phyloP scores from a whole-genome alignment of 53 echinoderm and acorn worm genomes.

The Hippasteria phrygiana region DNA sequence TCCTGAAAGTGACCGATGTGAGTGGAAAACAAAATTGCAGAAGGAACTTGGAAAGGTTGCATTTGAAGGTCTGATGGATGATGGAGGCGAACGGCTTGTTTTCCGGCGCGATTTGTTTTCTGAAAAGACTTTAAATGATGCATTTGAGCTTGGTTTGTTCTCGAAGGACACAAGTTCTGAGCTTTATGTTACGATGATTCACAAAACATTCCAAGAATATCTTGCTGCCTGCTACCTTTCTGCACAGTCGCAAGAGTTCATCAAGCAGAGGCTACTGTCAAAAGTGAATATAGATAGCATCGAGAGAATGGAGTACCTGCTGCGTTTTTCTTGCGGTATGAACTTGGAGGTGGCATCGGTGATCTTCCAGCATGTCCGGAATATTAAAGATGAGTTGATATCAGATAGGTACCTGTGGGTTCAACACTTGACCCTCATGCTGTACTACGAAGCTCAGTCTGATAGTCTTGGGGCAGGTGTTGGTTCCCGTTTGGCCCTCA shows the following conservation, averaged over 20 bases:
- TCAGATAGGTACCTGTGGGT: conserved; percentile 21
- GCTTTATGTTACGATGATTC: neutral
- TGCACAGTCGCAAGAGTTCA: neutral
- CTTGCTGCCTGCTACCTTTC: conserved; percentile 6
- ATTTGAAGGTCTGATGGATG: neutral
- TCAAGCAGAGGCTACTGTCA: neutral
- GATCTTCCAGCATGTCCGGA: conserved; percentile 7
- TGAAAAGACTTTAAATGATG: neutral
- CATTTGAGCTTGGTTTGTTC: conserved; percentile 3
- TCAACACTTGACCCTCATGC: conserved; percentile 33
- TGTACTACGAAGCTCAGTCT: conserved; percentile 31
- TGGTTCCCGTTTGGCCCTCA: conserved; percentile 15
- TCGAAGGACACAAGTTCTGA: neutral
- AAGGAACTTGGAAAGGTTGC: neutral
- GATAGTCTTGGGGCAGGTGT: neutral
- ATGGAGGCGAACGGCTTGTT: neutral
- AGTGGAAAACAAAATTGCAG: neutral
- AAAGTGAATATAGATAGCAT: conserved; percentile 7
- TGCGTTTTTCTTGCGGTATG: conserved; percentile 32
- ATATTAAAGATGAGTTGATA: conserved; percentile 3
- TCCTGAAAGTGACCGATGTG: too few relatives aligned
- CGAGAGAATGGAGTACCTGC: neutral
- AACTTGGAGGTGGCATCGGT: neutral
- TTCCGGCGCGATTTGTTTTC: neutral
- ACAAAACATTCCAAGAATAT: conserved; percentile 18